Conservation (phyloP, 2,888 invertebrate species). For the Shargacucullia verbasci region DNA sequence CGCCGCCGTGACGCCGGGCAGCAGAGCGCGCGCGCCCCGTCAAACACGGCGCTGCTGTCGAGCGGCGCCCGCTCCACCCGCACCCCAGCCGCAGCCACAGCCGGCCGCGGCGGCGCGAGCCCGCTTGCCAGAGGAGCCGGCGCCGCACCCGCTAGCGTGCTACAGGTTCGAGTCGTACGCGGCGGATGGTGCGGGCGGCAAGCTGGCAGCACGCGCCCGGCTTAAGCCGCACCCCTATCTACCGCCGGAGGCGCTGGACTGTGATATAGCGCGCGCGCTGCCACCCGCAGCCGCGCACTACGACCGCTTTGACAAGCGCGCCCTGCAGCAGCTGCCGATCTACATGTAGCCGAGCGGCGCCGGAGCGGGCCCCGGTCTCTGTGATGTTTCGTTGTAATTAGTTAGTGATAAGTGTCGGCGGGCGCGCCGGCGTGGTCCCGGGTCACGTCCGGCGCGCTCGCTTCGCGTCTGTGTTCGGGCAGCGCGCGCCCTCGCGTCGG, state of each 20-base stretch:
- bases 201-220: conserved; percentile 67
- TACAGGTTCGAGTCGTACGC: conserved; percentile 73
- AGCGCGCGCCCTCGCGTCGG: conserved; percentile 55
- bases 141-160: conserved; percentile 61
- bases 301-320: conserved; percentile 86
- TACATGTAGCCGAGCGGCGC: conserved; percentile 82
- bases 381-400: conserved; percentile 84
- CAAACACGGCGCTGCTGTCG: conserved; percentile 68
- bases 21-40: conserved; percentile 62
- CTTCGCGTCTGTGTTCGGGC: conserved; percentile 51
- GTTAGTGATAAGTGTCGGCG: conserved; percentile 78
- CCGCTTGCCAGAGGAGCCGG: conserved; percentile 58
- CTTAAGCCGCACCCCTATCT: conserved; percentile 77
- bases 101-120: conserved; percentile 64
- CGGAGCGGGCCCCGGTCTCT: conserved; percentile 72
- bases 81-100: conserved; percentile 68
- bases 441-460: conserved; percentile 51
- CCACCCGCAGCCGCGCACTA: conserved; percentile 77
- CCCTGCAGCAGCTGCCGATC: conserved; percentile 87
- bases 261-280: conserved; percentile 84
- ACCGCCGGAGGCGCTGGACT: conserved; percentile 75
- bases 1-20: conserved; percentile 64
- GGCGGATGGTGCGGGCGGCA: conserved; percentile 66
- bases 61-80: conserved; percentile 64
- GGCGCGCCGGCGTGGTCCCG: conserved; percentile 51